Base-by-base conservation (phyloP, 1,140 invertebrate genomes). In the Sitophilus oryzae region DNA sequence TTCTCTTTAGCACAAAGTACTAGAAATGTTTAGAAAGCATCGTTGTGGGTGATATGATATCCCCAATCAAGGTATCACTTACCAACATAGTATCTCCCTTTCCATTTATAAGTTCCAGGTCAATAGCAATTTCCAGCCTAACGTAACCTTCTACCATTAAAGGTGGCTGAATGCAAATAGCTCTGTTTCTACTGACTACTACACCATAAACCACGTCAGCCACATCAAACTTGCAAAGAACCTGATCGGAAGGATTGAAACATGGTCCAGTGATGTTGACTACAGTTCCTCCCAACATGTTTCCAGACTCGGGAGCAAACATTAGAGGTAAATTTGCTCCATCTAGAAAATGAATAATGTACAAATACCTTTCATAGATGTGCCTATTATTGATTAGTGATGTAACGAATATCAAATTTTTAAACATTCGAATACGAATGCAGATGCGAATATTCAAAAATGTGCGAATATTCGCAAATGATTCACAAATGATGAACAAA, bases 211-310 rank as follows among this genome's bases (percentile, higher is more conserved):
- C 87, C 51, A 82, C 77, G 62, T 86, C 82, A 0, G 80, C 84
- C 1, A 72, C 72, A 62, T 92, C 88, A 64, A 92, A 92, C 55
- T 84, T 81, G 65, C 91, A 94, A 30, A 77, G 82, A 11, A 96
- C 81, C 59, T 87, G 82, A 14, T 79, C 79, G 0, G 78, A 78
- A 42, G 80, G 75, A 59, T 80, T 76, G 63, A 93, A 91, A 71
- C 93, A 97, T 8, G 93, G 93, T 0, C 93, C 93, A 0, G 93
- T 96, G 20, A 97, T 90, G 66, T 96, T 96, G 3, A 97, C 91
- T 38, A 95, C 82, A 0, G 91, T 93, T 8, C 93, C 93, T 2
- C 93, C 93, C 40, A 97, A 74, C 93, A 97, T 96, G 70, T 93
- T 93, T 14, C 93, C 92, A 68, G 88, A 92, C 71, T 95, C 89